A percentile compares a stretch with the other conserved stretches of the same genome.
phyloP scores from a whole-genome alignment of 2,888 invertebrate genomes.

The Xanthorhoe designata region DNA sequence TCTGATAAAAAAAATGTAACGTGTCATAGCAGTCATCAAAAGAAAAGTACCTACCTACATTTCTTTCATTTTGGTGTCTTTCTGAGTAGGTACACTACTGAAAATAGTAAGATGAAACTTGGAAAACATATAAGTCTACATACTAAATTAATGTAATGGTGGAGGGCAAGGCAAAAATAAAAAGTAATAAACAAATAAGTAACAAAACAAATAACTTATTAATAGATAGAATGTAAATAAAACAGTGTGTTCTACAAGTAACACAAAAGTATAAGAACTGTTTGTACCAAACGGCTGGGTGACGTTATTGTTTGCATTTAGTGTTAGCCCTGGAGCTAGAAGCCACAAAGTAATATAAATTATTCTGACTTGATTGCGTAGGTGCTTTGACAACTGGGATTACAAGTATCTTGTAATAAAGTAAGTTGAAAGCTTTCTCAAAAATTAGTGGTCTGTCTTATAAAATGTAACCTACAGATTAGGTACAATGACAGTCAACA shows the following conservation, averaged over 20 bases:
- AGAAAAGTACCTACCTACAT: no score
- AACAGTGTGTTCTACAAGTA: conserved; percentile 1
- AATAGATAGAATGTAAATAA: not conserved
- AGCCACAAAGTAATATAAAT: conserved; percentile 39
- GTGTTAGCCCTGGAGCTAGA: conserved; percentile 38
- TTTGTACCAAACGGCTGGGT: conserved; percentile 21
- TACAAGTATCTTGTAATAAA: conserved; percentile 12
- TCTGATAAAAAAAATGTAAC: no score
- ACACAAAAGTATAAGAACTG: conserved; percentile 20
- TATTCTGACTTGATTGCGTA: conserved; percentile 34
- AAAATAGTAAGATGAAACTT: no score
- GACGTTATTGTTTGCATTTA: conserved; percentile 39
- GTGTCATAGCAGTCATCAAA: no score
- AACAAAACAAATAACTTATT: no score
- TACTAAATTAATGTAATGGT: not conserved
- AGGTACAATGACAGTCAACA: no score
- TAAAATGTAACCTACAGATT: no score
- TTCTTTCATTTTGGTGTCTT: no score
- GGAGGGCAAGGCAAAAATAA: no score
- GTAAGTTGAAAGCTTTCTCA: conserved; percentile 18
- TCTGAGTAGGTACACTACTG: no score
- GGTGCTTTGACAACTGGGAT: conserved; percentile 30
- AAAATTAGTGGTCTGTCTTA: not conserved
- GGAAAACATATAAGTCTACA: not conserved
- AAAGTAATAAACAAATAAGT: no score